Evolutionary conservation across 2,113 vertebrate species (phyloP), one percentile per base, ranked within the genome.

Genomic region (Bagarius yarrelli): DNA sequence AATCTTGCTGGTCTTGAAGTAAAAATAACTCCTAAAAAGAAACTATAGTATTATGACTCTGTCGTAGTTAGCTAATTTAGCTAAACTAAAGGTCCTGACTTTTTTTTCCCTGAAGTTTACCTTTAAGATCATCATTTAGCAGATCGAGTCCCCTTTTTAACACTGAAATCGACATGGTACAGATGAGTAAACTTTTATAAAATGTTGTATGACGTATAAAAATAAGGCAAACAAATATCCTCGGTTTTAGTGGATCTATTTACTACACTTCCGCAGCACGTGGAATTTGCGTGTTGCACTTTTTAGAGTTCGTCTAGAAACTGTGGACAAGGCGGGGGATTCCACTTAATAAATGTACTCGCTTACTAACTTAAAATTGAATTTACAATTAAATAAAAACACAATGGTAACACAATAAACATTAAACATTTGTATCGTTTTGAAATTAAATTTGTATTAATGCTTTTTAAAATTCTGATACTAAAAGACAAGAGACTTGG

Each of bases 81-180:
- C 44, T 47, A 47, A 47, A 25, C n/a, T n/a, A 72, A 8, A 25
- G 40, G 16, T 53, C 15, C 25, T 30, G 69, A 30, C 0, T 47
- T 13, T n/a, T n/a, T n/a, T n/a, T n/a, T n/a, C n/a, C n/a, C n/a
- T n/a, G n/a, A 16, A 76, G 11, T 53, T 87, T 87, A 87, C 86
- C 83, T 86, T 83, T 88, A 36, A 84, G 32, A 50, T 87, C 86
- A 32, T 85, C 76, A 57, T 63, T 86, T 40, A 88, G 80, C 16
- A 88, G 63, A 3, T 88, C 87, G 15, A 88, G 81, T 44, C 87
- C 87, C 69, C 83, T 81, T 55, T 81, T 76, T 25, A 88, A 55
- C 64, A 88, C 5, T 18, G 87, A 88, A 11, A 76, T 82, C 16
- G 87, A 88, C 87, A 88, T 88, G 2, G 36, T 70, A 3, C 30